These are phyloP conservation scores for Cyclina sinensis DNA, from an alignment of 1,140 invertebrate species.

Conservation along the genomic window DNA sequence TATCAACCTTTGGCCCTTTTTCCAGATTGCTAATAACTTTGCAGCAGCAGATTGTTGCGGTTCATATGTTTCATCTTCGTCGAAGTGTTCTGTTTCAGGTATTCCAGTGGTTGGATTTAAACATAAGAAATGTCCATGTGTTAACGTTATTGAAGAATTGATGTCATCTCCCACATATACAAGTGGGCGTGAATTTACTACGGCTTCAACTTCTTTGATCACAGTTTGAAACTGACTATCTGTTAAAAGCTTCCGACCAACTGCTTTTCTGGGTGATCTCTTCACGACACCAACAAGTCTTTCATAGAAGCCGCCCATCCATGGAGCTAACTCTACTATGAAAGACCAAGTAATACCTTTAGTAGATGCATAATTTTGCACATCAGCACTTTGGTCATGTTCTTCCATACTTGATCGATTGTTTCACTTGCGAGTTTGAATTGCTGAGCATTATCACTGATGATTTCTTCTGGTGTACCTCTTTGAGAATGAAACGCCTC, in stretches of 20 bases:
- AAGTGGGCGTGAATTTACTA: conserved; percentile 25
- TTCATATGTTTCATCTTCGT: conserved; percentile 1
- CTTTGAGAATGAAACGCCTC: too few species aligned
- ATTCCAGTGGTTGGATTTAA: conserved; percentile 8
- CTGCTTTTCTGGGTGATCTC: conserved; percentile 20
- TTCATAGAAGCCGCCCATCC: neutral
- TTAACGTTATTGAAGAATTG: conserved; percentile 6
- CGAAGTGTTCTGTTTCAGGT: neutral
- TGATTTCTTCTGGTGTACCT: too few species aligned
- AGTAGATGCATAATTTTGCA: conserved; percentile 5
- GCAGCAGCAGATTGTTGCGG: conserved; percentile 4
- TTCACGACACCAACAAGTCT: conserved; percentile 1
- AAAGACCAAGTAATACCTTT: neutral
- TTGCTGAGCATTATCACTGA: too few species aligned
- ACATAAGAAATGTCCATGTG: conserved; percentile 17
- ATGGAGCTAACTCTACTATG: neutral
- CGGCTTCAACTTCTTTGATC: conserved; percentile 15
- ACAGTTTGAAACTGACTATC: neutral
- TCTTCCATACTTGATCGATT: neutral
- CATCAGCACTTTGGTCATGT: neutral
- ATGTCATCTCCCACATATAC: conserved; percentile 42
- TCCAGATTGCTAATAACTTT: neutral
- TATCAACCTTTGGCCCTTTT: conserved; percentile 23
- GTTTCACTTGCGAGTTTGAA: too few species aligned
- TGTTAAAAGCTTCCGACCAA: conserved; percentile 4